Evolutionary conservation across 2,888 invertebrate genomes (phyloP).

Genomic region (Eutolmus rufibarbis): DNA sequence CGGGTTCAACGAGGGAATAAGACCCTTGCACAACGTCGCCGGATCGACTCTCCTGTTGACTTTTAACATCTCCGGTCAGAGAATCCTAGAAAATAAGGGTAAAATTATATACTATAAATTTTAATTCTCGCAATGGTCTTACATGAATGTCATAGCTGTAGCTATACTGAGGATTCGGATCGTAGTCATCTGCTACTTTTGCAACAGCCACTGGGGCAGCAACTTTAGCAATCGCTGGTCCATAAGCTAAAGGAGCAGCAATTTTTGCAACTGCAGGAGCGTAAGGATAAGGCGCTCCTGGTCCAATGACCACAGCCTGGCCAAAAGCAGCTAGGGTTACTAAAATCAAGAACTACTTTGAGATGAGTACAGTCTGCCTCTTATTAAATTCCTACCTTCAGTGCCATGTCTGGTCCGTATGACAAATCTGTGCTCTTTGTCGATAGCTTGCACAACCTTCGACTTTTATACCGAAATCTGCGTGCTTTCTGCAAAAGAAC

Average conservation of each 20-base stretch:
- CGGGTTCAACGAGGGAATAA: conserved; percentile 66
- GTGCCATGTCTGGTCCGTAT: conserved; percentile 60
- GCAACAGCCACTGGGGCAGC: conserved; percentile 54
- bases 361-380: conserved; percentile 8
- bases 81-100: conserved; percentile 55
- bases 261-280: conserved; percentile 45
- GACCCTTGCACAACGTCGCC: conserved; percentile 67
- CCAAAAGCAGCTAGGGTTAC: conserved; percentile 56
- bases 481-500: conserved; percentile 21
- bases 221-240: conserved; percentile 54
- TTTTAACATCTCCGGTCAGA: conserved; percentile 67
- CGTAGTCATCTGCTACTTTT: conserved; percentile 55
- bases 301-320: conserved; percentile 57
- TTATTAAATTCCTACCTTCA: conserved; percentile 53
- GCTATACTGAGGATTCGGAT: conserved; percentile 67
- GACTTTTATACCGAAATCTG: conserved; percentile 46
- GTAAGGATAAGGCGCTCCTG: conserved; percentile 51
- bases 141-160: conserved; percentile 67
- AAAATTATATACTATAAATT: neutral
- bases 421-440: conserved; percentile 60
- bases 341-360: conserved; percentile 54
- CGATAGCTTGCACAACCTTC: conserved; percentile 44
- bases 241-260: conserved; percentile 41
- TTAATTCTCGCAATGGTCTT: conserved; percentile 40
- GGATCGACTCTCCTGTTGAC: conserved; percentile 65